Evolutionary conservation across 2,888 invertebrate species (phyloP).

Genomic region (Arctia plantaginis): DNA sequence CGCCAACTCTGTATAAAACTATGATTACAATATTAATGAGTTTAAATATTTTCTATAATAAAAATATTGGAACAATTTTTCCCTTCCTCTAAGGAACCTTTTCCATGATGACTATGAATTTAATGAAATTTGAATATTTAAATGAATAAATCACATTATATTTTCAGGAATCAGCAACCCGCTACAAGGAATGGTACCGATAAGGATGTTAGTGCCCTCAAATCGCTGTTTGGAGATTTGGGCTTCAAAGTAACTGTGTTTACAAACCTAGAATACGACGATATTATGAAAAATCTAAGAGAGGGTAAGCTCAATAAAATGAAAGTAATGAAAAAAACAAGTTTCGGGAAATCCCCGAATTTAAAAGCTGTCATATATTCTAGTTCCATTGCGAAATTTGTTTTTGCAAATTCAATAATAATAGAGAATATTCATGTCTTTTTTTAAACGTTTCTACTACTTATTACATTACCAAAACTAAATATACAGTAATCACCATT

Average conservation of each 20-base stretch:
- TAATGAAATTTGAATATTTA: too few relatives aligned
- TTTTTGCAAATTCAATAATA: background rate
- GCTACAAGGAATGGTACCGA: conserved; percentile 59
- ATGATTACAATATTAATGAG: background rate
- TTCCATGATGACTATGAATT: too few relatives aligned
- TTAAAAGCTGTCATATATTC: background rate
- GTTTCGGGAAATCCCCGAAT: background rate
- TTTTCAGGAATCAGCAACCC: conserved; percentile 54
- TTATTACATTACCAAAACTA: too few relatives aligned
- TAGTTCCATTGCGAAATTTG: background rate
- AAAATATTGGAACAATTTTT: background rate
- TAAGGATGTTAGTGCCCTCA: conserved; percentile 60
- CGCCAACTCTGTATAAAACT: too few relatives aligned
- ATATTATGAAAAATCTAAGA: conserved; percentile 57
- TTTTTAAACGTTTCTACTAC: too few relatives aligned
- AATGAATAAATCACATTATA: too few relatives aligned
- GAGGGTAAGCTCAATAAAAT: conserved; percentile 9
- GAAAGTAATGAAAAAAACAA: background rate
- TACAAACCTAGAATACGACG: conserved; percentile 56
- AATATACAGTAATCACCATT: too few relatives aligned
- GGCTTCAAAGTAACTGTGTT: conserved; percentile 60
- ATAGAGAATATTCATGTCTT: too few relatives aligned
- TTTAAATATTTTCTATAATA: background rate
- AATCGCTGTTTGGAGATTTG: conserved; percentile 55
- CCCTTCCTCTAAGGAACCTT: too few relatives aligned